These are phyloP conservation scores for Papilio machaon DNA, from an alignment of 1,140 invertebrate genomes.

Conservation along the genomic window DNA sequence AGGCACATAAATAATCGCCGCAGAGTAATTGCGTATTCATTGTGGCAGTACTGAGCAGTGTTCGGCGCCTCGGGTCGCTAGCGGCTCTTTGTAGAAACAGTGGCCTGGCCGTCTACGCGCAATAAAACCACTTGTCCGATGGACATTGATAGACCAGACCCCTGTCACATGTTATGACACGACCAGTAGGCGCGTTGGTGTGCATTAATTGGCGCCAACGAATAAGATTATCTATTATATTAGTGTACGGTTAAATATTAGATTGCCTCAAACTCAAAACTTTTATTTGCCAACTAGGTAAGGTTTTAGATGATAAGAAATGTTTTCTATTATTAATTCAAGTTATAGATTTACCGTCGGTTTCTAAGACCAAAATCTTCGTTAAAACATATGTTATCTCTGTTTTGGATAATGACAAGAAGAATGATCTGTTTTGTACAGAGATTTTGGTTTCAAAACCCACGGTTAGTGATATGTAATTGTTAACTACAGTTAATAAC, in stretches of 20 bases:
- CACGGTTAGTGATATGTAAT: no score
- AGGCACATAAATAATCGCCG: conserved; percentile 17
- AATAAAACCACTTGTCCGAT: conserved; percentile 49
- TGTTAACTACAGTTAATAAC: background rate
- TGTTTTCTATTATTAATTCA: background rate
- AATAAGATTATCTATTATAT: conserved; percentile 36
- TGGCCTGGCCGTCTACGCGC: background rate
- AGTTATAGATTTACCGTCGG: background rate
- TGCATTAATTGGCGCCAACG: conserved; percentile 33
- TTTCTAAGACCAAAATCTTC: no score
- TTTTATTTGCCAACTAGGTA: no score
- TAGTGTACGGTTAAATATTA: background rate
- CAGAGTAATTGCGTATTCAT: conserved; percentile 32
- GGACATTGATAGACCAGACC: conserved; percentile 49
- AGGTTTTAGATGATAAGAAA: background rate
- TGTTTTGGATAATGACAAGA: no score
- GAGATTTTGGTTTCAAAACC: background rate
- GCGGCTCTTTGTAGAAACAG: conserved; percentile 22
- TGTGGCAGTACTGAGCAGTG: conserved; percentile 23
- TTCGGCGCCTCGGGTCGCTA: conserved; percentile 37
- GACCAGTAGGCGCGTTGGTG: conserved; percentile 36
- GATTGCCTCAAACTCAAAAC: background rate
- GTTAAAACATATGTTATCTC: no score
- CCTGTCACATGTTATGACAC: conserved; percentile 36
- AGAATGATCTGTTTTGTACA: no score